These are phyloP conservation scores for Epinotia demarniana DNA, from an alignment of 2,888 invertebrate species.

Conservation along the genomic window DNA sequence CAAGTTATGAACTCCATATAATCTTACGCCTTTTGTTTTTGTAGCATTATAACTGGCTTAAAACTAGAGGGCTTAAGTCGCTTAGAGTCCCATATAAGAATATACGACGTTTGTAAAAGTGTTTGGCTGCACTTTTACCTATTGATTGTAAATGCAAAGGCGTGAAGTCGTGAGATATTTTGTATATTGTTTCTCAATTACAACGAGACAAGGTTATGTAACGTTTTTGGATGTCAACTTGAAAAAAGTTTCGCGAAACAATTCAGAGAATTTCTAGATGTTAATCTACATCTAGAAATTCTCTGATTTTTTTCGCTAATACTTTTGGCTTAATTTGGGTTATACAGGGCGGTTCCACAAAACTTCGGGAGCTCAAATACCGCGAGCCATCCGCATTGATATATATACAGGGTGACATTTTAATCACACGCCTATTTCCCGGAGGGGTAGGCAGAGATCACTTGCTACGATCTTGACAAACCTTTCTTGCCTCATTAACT, in stretches of 20 bases:
- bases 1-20: not conserved
- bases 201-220: constrained; percentile 1
- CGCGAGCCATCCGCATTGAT: too few species aligned
- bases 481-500: too few species aligned
- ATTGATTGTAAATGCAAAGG: constrained; percentile 19
- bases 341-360: too few species aligned
- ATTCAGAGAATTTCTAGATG: too few species aligned
- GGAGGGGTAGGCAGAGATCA: too few species aligned
- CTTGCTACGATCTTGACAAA: too few species aligned
- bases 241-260: not conserved
- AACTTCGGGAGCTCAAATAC: too few species aligned
- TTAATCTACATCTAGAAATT: too few species aligned
- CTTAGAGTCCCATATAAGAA: not conserved
- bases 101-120: not conserved
- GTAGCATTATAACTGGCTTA: not conserved
- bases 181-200: constrained; percentile 18
- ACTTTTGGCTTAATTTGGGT: too few species aligned
- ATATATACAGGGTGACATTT: too few species aligned
- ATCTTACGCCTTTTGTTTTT: not conserved
- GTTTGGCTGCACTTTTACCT: constrained; percentile 18
- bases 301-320: too few species aligned
- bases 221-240: constrained; percentile 13
- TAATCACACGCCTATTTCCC: too few species aligned
- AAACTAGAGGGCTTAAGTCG: not conserved
- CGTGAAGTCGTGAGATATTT: constrained; percentile 21